phyloP scores from a whole-genome alignment of 2,888 invertebrate species.

The Gymnoscelis rufifasciata region DNA sequence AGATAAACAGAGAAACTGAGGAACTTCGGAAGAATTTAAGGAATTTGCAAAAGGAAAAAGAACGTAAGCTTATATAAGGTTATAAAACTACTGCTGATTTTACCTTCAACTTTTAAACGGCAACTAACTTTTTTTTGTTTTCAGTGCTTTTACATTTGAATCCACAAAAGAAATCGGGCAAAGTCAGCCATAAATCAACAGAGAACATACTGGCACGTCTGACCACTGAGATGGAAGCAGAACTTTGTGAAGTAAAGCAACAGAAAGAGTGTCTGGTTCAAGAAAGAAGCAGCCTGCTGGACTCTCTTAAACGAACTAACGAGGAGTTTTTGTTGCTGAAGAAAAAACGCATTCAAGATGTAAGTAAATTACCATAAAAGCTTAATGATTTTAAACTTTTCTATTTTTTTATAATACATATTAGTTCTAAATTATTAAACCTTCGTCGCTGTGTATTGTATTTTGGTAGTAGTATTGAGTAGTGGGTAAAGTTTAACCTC shows the following conservation, averaged over 20 bases:
- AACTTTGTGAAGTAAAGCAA: slow-evolving; percentile 59
- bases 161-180: slow-evolving; percentile 55
- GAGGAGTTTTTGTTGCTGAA: slow-evolving; percentile 87
- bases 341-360: slow-evolving; percentile 88
- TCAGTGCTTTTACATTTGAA: slow-evolving; percentile 61
- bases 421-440: too few relatives aligned
- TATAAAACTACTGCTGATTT: too few relatives aligned
- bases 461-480: too few relatives aligned
- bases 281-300: slow-evolving; percentile 78
- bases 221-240: slow-evolving; percentile 66
- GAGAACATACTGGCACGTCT: slow-evolving; percentile 62
- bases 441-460: too few relatives aligned
- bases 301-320: slow-evolving; percentile 85
- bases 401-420: too few relatives aligned
- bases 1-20: slow-evolving; percentile 86
- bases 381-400: not conserved
- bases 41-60: slow-evolving; percentile 87
- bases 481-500: too few relatives aligned
- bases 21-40: slow-evolving; percentile 87
- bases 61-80: too few relatives aligned
- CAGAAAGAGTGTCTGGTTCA: slow-evolving; percentile 71
- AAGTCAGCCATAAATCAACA: slow-evolving; percentile 56
- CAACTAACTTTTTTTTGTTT: slow-evolving; percentile 21
- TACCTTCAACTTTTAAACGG: not conserved
- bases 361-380: slow-evolving; percentile 64